Evolutionary conservation across 2,113 vertebrate species (phyloP).

Genomic region (Pangasianodon hypophthalmus): DNA sequence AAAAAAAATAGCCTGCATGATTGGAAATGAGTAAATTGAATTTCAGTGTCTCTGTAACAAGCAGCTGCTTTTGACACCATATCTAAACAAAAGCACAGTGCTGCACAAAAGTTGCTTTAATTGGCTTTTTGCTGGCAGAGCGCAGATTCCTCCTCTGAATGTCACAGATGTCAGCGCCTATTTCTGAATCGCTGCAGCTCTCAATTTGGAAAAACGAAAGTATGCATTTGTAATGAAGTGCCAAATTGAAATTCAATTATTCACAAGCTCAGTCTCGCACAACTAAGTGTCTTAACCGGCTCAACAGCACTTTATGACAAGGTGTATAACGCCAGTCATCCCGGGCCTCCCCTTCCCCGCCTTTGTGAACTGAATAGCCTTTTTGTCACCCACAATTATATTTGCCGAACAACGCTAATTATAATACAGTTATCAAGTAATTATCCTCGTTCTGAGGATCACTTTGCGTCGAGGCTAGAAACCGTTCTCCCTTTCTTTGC

Average conservation of each 20-base stretch:
- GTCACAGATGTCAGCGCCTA: constrained; percentile 70
- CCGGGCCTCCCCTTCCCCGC: not conserved
- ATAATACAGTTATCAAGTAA: constrained; percentile 41
- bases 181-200: constrained; percentile 65
- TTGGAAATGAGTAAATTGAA: constrained; percentile 48
- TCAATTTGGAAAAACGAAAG: constrained; percentile 64
- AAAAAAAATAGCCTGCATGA: constrained; percentile 19
- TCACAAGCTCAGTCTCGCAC: constrained; percentile 37
- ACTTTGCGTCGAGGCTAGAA: constrained; percentile 3
- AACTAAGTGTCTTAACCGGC: constrained; percentile 46
- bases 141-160: constrained; percentile 67
- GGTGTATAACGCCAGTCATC: constrained; percentile 22
- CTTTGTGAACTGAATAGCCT: constrained; percentile 4
- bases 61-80: constrained; percentile 61
- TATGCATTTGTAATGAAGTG: constrained; percentile 69
- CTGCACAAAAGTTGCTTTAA: constrained; percentile 58
- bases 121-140: constrained; percentile 59
- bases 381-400: constrained; percentile 34
- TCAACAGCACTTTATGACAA: constrained; percentile 32
- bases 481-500: not conserved
- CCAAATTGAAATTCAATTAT: constrained; percentile 60
- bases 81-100: constrained; percentile 60
- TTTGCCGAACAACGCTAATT: constrained; percentile 36
- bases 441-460: constrained; percentile 28
- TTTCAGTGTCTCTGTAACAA: constrained; percentile 55